Evolutionary conservation across 2,888 invertebrate species (phyloP).

Genomic region (Ernsta delagoae): DNA sequence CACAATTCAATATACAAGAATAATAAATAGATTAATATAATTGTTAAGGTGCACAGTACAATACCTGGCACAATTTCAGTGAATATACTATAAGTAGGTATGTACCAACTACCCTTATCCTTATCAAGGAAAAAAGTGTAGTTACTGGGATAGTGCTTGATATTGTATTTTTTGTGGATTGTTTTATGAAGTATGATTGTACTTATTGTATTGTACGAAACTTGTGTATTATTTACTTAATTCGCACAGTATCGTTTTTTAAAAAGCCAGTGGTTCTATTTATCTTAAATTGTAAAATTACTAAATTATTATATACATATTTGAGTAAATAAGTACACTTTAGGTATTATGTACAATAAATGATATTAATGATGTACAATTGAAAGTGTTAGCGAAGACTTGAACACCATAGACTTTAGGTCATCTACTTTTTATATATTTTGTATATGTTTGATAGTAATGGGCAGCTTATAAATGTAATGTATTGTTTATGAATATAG

Average conservation of each 20-base stretch:
- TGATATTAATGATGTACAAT: no score
- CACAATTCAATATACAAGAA: slow-evolving; percentile 25
- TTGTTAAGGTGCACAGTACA: no score
- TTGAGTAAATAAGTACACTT: no score
- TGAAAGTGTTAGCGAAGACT: no score
- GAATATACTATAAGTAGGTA: background rate
- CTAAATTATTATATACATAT: no score
- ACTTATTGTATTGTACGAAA: background rate
- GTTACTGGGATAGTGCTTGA: background rate
- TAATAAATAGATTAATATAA: background rate
- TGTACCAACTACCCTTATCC: background rate
- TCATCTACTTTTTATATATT: no score
- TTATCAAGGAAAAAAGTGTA: background rate
- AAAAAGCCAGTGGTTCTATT: background rate
- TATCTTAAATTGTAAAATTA: background rate
- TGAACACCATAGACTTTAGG: no score
- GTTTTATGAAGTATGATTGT: background rate
- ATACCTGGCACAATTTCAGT: background rate
- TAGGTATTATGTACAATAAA: no score
- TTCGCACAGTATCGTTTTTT: background rate
- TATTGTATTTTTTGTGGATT: background rate
- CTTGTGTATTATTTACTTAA: background rate
- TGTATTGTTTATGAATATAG: no score
- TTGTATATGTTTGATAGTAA: no score
- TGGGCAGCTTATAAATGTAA: no score